Conservation (phyloP, 2,888 invertebrate genomes). For the Coleophora flavipennella region DNA sequence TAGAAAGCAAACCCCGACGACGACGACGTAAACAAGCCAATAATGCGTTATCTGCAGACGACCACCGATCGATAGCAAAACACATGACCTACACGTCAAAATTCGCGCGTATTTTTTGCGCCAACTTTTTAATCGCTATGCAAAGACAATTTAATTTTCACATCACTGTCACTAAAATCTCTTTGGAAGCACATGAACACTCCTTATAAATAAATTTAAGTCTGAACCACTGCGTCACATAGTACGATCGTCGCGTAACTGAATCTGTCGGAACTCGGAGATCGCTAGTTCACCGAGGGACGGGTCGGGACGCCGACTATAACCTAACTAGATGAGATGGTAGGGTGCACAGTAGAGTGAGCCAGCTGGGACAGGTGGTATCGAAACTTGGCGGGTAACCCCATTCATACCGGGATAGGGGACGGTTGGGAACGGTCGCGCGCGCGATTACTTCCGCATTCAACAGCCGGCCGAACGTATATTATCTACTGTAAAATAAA, state of each 20-base stretch:
- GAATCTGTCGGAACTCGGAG: slow-evolving; percentile 35
- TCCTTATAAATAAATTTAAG: slow-evolving; percentile 16
- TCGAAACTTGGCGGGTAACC: slow-evolving; percentile 40
- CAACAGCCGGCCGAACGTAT: slow-evolving; percentile 21
- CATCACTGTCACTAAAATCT: no score
- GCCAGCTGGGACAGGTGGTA: slow-evolving; percentile 31
- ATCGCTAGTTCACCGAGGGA: slow-evolving; percentile 26
- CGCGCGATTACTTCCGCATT: slow-evolving; percentile 50
- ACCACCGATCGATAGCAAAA: slow-evolving; percentile 51
- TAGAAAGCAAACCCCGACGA: neutral
- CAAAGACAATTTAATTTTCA: neutral
- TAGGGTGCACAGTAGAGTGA: slow-evolving; percentile 42
- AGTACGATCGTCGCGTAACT: slow-evolving; percentile 56
- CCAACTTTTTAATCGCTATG: slow-evolving; percentile 11
- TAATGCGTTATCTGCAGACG: slow-evolving; percentile 44
- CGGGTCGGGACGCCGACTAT: slow-evolving; percentile 40
- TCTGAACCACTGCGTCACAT: slow-evolving; percentile 32
- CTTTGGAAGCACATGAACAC: neutral
- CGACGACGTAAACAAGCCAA: slow-evolving; percentile 43
- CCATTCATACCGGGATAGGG: slow-evolving; percentile 50
- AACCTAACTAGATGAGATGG: slow-evolving; percentile 58
- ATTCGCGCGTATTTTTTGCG: slow-evolving; percentile 36
- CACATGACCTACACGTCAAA: slow-evolving; percentile 26
- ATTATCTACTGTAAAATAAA: no score
- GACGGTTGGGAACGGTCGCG: no score